Evolutionary conservation across 2,888 invertebrate species (phyloP).

Genomic region (Agonopterix alstromeriana): DNA sequence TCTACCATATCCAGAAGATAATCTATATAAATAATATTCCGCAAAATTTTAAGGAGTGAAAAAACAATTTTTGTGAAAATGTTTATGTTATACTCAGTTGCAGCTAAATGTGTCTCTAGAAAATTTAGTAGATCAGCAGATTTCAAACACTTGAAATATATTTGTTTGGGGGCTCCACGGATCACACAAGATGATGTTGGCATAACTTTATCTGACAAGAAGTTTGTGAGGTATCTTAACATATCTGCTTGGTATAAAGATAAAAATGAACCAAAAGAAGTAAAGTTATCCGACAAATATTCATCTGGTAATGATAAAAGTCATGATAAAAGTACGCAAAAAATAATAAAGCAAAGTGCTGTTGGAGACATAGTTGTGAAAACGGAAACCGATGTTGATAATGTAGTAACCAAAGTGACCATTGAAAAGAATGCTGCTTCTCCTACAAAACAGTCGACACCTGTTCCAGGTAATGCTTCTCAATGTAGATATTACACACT

Average conservation of each 20-base stretch:
- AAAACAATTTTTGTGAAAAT: slow-evolving; percentile 11
- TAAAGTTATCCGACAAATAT: slow-evolving; percentile 14
- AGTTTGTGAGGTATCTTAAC: slow-evolving; percentile 34
- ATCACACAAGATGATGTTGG: slow-evolving; percentile 26
- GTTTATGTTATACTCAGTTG: slow-evolving; percentile 53
- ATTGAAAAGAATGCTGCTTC: slow-evolving; percentile 44
- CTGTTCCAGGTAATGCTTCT: slow-evolving; percentile 36
- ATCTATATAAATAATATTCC: no score
- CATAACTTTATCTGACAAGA: slow-evolving; percentile 16
- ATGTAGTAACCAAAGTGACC: slow-evolving; percentile 63
- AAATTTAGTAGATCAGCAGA: slow-evolving; percentile 45
- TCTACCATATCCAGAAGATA: no score
- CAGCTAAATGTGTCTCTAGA: slow-evolving; percentile 49
- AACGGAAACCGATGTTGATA: slow-evolving; percentile 51
- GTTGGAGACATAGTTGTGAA: slow-evolving; percentile 56
- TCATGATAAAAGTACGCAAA: slow-evolving; percentile 21
- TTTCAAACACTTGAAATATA: slow-evolving; percentile 42
- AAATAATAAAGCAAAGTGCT: slow-evolving; percentile 40
- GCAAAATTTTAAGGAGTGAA: no score
- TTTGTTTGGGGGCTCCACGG: slow-evolving; percentile 31
- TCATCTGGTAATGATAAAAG: slow-evolving; percentile 19
- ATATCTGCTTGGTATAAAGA: slow-evolving; percentile 39
- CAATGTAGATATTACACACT: no score
- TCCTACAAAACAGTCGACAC: slow-evolving; percentile 12
- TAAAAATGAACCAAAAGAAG: slow-evolving; percentile 31